Conservation (phyloP, 2,797 vertebrate genomes). For the Heteromormyrus szaboi region DNA sequence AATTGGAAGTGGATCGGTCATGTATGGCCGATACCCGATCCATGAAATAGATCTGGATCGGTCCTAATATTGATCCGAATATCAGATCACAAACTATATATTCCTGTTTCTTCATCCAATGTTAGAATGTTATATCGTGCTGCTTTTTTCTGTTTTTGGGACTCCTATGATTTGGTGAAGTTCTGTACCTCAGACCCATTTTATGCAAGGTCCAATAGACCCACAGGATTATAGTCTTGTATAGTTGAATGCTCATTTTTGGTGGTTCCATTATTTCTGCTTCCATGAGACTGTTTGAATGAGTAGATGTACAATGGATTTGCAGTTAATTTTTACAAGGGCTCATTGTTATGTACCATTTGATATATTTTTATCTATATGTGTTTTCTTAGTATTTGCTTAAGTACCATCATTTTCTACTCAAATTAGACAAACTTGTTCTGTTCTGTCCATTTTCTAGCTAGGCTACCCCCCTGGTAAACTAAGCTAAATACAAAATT, state of each 20-base stretch:
- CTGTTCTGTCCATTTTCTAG: background rate
- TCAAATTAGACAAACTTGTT: background rate
- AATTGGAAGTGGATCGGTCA: background rate
- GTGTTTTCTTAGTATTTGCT: background rate
- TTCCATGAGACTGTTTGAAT: background rate
- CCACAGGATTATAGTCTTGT: background rate
- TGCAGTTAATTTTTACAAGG: background rate
- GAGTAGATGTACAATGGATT: background rate
- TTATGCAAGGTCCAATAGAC: background rate
- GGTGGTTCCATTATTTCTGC: background rate
- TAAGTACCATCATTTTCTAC: background rate
- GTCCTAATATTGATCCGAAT: background rate
- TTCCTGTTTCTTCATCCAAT: background rate
- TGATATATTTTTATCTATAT: background rate
- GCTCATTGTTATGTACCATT: background rate
- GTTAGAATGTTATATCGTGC: background rate
- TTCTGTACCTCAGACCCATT: background rate
- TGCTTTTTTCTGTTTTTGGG: background rate
- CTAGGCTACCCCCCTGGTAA: background rate
- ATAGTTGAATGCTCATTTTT: background rate
- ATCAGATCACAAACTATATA: background rate
- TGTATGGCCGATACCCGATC: background rate
- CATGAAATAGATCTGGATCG: background rate
- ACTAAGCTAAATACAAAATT: background rate
- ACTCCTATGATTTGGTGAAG: background rate